These are phyloP conservation scores for Caenorhabditis drosophilae DNA, from an alignment of 2,888 invertebrate species.

Conservation along the genomic window DNA sequence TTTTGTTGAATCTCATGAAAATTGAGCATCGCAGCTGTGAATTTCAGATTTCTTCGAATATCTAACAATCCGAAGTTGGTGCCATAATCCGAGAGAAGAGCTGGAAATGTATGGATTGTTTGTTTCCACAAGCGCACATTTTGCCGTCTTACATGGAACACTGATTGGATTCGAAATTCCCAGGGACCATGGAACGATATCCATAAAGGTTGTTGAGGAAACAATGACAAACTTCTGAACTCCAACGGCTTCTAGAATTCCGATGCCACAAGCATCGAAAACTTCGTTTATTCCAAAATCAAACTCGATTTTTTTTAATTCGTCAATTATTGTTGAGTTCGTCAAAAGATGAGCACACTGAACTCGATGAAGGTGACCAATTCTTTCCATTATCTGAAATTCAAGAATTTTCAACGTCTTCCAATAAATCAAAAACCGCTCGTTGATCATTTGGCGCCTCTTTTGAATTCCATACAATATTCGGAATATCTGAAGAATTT, in stretches of 20 bases:
- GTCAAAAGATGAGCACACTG: constrained; percentile 33
- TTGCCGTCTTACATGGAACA: constrained; percentile 18
- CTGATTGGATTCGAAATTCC: constrained; percentile 30
- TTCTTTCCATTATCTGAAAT: constrained; percentile 36
- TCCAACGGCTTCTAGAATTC: constrained; percentile 26
- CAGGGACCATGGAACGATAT: constrained; percentile 29
- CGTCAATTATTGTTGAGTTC: constrained; percentile 24
- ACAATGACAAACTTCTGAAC: constrained; percentile 41
- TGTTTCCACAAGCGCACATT: background rate
- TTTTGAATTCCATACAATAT: constrained; percentile 32
- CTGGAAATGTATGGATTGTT: constrained; percentile 9
- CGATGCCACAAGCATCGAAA: constrained; percentile 47
- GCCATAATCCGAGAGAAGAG: constrained; percentile 32
- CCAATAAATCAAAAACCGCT: constrained; percentile 3
- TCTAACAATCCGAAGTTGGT: constrained; percentile 6
- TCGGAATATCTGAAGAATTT: constrained; percentile 13
- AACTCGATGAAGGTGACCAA: constrained; percentile 29
- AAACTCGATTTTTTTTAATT: constrained; percentile 28
- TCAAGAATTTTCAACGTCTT: background rate
- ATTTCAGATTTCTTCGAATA: constrained; percentile 24
- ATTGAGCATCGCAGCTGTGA: constrained; percentile 26
- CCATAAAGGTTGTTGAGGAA: constrained; percentile 45
- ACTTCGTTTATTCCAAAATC: constrained; percentile 44
- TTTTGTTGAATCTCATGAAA: constrained; percentile 30
- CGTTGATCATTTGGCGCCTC: constrained; percentile 26